Evolutionary conservation across 2,888 invertebrate species (phyloP).

Genomic region (Cataglyphis cursor): DNA sequence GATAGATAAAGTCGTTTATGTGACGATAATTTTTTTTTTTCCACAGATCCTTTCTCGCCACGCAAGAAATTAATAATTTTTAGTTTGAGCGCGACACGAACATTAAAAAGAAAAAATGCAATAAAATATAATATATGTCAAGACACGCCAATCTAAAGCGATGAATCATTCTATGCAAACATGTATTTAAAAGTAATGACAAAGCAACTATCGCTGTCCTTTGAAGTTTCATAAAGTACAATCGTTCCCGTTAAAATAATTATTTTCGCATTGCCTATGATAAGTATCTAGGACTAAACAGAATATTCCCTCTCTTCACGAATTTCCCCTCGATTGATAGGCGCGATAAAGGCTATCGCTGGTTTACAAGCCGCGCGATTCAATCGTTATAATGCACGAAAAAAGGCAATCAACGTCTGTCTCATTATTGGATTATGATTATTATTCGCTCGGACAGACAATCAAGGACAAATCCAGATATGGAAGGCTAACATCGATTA

Average conservation of each 20-base stretch:
- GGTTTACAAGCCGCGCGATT: conserved; percentile 45
- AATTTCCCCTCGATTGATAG: conserved; percentile 59
- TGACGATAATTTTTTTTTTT: conserved; percentile 15
- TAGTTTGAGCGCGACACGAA: conserved; percentile 5
- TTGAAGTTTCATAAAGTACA: conserved; percentile 8
- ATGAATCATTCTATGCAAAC: not conserved
- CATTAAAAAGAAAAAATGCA: not conserved
- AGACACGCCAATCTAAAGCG: not conserved
- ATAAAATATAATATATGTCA: not conserved
- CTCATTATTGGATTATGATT: conserved; percentile 69
- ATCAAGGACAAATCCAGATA: conserved; percentile 26
- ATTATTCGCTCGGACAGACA: conserved; percentile 25
- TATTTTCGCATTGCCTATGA: conserved; percentile 5
- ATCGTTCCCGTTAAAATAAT: conserved; percentile 27
- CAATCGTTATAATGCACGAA: conserved; percentile 67
- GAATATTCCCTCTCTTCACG: conserved; percentile 49
- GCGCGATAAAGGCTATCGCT: conserved; percentile 63
- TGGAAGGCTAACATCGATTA: not conserved
- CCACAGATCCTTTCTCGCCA: not conserved
- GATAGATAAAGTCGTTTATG: conserved; percentile 24
- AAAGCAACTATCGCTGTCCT: conserved; percentile 4
- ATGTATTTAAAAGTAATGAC: not conserved
- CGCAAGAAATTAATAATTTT: conserved; percentile 32
- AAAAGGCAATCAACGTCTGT: conserved; percentile 60
- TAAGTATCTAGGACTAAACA: conserved; percentile 10